These are phyloP conservation scores for Psittacula echo DNA, from an alignment of 2,797 vertebrate genomes.

Conservation along the genomic window DNA sequence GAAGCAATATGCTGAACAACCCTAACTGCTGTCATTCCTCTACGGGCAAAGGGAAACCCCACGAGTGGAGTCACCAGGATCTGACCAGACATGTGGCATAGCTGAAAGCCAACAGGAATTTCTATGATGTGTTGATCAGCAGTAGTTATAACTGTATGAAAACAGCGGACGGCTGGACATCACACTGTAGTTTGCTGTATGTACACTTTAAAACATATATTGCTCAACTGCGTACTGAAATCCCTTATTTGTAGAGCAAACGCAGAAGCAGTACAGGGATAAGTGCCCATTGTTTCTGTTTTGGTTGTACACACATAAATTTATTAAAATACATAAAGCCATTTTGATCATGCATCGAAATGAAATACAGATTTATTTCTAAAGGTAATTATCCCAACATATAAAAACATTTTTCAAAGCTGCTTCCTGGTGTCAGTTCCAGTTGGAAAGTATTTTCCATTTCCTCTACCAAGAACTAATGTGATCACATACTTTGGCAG, in stretches of 20 bases:
- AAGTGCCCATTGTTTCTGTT: neutral
- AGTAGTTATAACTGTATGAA: neutral
- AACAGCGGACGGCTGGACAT: neutral
- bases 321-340: neutral
- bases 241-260: neutral
- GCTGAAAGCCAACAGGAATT: neutral
- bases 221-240: neutral
- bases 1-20: neutral
- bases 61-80: neutral
- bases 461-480: slow-evolving; percentile 39
- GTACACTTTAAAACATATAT: neutral
- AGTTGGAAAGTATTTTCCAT: slow-evolving; percentile 50
- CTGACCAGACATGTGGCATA: neutral
- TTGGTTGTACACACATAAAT: neutral
- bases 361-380: neutral
- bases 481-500: slow-evolving; percentile 47
- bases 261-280: neutral
- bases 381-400: neutral
- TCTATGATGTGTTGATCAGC: neutral
- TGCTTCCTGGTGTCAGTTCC: slow-evolving; percentile 43
- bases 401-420: slow-evolving; percentile 10
- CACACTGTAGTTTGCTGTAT: neutral
- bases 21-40: neutral
- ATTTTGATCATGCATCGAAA: neutral
- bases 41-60: neutral